Evolutionary conservation across 2,888 invertebrate species (phyloP).

Genomic region (Geophilus truncorum): DNA sequence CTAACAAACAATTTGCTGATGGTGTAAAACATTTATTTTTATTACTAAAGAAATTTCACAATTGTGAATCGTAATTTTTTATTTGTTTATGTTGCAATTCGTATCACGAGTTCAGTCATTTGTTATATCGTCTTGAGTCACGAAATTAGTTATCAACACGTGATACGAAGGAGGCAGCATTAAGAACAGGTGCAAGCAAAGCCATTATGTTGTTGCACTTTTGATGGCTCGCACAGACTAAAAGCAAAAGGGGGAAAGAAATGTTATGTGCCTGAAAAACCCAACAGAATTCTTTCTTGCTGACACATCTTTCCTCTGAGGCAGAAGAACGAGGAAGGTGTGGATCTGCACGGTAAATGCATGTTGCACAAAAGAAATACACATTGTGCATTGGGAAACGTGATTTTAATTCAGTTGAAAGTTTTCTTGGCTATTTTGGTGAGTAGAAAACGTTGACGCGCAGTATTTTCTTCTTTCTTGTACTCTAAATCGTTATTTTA

Average conservation of each 20-base stretch:
- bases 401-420: background rate
- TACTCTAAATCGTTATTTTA: background rate
- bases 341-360: background rate
- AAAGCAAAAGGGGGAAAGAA: slow-evolving; percentile 16
- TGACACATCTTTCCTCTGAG: slow-evolving; percentile 8
- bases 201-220: slow-evolving; percentile 23
- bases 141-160: background rate
- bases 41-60: too few relatives aligned
- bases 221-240: slow-evolving; percentile 5
- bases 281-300: slow-evolving; percentile 5
- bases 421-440: background rate
- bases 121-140: background rate
- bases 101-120: background rate
- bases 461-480: background rate
- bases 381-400: background rate
- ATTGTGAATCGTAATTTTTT: background rate
- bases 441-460: background rate
- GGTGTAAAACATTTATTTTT: too few relatives aligned
- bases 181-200: slow-evolving; percentile 25
- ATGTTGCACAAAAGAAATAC: slow-evolving; percentile 15
- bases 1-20: too few relatives aligned
- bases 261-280: slow-evolving; percentile 13
- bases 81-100: background rate
- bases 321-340: slow-evolving; percentile 9
- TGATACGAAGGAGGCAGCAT: background rate